A percentile compares a stretch with the other conserved stretches of the same genome.
Conservation (phyloP, 2,888 invertebrate genomes). For the Torymus auratus region DNA sequence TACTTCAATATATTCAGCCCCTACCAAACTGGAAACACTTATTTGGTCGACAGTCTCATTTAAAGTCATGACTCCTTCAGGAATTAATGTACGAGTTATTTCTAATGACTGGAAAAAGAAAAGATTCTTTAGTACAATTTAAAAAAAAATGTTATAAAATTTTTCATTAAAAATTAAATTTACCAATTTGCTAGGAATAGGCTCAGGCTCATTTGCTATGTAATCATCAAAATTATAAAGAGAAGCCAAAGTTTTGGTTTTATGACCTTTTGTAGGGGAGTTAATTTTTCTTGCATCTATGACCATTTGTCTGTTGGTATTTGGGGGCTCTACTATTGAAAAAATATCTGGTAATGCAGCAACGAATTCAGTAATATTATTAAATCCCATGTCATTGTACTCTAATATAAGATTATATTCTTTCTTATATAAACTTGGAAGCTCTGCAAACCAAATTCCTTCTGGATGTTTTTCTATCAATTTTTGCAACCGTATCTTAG, state of each 20-base stretch:
- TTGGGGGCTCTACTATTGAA: constrained; percentile 59
- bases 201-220: constrained; percentile 58
- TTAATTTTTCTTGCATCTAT: constrained; percentile 63
- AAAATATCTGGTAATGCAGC: constrained; percentile 70
- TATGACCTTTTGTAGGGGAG: constrained; percentile 11
- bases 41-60: constrained; percentile 68
- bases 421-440: constrained; percentile 66
- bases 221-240: constrained; percentile 63
- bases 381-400: constrained; percentile 69
- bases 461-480: constrained; percentile 68
- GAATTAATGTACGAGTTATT: constrained; percentile 63
- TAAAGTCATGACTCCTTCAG: constrained; percentile 66
- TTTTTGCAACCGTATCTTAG: constrained; percentile 64
- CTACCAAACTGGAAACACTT: constrained; percentile 61
- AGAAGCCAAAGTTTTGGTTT: constrained; percentile 59
- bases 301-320: constrained; percentile 65
- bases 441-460: constrained; percentile 72
- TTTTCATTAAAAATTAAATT: neutral
- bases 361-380: constrained; percentile 68
- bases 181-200: constrained; percentile 68
- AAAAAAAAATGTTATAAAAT: constrained; percentile 19
- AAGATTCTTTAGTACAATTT: neutral
- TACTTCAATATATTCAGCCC: constrained; percentile 63
- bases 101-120: constrained; percentile 61
- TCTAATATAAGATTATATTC: constrained; percentile 67